A percentile compares a stretch with the other conserved stretches of the same genome.
These are phyloP conservation scores for Antitype chi DNA, from an alignment of 2,888 invertebrate species.

Conservation along the genomic window DNA sequence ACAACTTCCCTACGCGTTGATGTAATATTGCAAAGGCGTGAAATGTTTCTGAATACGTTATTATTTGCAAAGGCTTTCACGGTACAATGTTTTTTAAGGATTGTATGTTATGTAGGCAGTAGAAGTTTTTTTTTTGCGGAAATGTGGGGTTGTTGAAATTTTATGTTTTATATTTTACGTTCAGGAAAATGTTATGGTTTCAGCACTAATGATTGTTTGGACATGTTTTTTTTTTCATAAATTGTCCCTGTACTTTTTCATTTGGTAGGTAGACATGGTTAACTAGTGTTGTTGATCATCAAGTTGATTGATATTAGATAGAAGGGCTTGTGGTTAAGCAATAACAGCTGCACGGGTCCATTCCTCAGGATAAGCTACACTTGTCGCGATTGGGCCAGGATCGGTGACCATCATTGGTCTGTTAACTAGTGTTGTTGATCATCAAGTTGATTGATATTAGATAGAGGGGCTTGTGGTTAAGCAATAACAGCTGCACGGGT, in stretches of 20 bases:
- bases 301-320: no score
- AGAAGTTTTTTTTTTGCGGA: not conserved
- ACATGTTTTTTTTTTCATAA: not conserved
- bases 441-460: no score
- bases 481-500: no score
- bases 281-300: not conserved
- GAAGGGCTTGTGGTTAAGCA: no score
- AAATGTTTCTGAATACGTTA: conserved; percentile 43
- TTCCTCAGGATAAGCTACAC: no score
- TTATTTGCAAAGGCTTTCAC: conserved; percentile 42
- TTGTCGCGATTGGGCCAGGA: no score
- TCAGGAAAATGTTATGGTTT: conserved; percentile 5
- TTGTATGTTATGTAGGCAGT: conserved; percentile 4
- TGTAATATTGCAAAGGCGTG: conserved; percentile 38
- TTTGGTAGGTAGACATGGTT: not conserved
- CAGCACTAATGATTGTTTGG: conserved; percentile 11
- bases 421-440: not conserved
- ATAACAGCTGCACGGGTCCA: no score
- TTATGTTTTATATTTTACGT: not conserved
- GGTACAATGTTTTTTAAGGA: conserved; percentile 31
- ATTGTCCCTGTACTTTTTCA: not conserved
- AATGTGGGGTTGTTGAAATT: not conserved
- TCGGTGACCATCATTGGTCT: no score
- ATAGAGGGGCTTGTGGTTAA: no score
- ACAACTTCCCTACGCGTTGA: conserved; percentile 71